Evolutionary conservation across 2,113 vertebrate species (phyloP).

Genomic region (Corythornis vintsioides): DNA sequence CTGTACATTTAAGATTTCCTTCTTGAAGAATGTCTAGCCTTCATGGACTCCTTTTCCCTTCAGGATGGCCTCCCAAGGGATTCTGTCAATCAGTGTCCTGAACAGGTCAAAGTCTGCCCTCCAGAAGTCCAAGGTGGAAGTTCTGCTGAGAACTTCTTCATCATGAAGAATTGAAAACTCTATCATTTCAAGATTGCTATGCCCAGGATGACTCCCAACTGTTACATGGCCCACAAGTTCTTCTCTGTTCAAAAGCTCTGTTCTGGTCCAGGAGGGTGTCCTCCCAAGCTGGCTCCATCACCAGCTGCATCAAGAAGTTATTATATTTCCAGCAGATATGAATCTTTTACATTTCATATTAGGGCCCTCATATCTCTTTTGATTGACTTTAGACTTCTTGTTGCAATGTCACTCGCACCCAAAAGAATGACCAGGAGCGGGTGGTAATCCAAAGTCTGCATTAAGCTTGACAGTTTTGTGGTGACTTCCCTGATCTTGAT

Average conservation of each 20-base stretch:
- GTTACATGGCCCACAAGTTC: background rate
- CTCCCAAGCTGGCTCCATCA: background rate
- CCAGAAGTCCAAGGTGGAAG: too few species aligned
- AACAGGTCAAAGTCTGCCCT: too few species aligned
- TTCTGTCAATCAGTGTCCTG: too few species aligned
- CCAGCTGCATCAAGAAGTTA: background rate
- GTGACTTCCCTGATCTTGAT: background rate
- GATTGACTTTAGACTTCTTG: background rate
- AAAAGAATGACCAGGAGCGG: background rate
- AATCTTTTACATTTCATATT: too few species aligned
- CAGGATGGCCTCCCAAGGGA: too few species aligned
- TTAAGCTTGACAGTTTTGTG: background rate
- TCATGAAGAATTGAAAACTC: too few species aligned
- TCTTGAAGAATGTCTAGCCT: background rate
- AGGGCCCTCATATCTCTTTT: too few species aligned
- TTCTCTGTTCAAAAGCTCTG: background rate
- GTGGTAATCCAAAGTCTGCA: background rate
- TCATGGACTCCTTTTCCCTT: background rate
- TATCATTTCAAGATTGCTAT: background rate
- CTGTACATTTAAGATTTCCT: background rate
- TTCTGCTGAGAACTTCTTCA: background rate
- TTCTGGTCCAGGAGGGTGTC: background rate
- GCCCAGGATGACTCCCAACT: background rate
- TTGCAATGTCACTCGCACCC: background rate
- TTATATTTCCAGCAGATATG: background rate